Percentiles rank a stretch among this genome's conserved stretches.
Conservation (phyloP, 2,888 invertebrate species). For the Nemotelus nigrinus region DNA sequence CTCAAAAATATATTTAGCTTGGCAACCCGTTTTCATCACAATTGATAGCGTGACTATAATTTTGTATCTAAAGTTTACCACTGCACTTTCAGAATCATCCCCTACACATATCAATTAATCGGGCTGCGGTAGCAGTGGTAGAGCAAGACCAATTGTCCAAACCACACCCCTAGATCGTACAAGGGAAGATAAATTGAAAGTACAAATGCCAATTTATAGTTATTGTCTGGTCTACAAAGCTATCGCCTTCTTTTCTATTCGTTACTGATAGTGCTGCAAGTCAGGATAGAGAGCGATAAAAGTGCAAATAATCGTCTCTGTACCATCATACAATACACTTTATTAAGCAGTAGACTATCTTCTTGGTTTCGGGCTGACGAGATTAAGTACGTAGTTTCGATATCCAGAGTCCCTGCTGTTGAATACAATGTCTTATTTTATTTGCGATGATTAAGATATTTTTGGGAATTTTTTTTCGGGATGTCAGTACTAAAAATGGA, state of each 20-base stretch:
- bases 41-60: too few relatives aligned
- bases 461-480: not conserved
- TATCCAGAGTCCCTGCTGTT: too few relatives aligned
- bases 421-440: not conserved
- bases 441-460: slow-evolving; percentile 13
- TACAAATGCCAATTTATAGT: slow-evolving; percentile 51
- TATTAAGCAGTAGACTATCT: not conserved
- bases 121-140: slow-evolving; percentile 1
- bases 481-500: too few relatives aligned
- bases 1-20: too few relatives aligned
- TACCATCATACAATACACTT: not conserved
- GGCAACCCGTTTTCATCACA: too few relatives aligned
- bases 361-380: not conserved
- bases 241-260: slow-evolving; percentile 36
- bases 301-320: slow-evolving; percentile 10
- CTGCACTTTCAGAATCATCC: slow-evolving; percentile 12
- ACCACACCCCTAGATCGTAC: slow-evolving; percentile 24
- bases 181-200: slow-evolving; percentile 49
- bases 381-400: too few relatives aligned
- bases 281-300: not conserved
- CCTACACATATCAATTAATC: slow-evolving; percentile 37
- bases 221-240: slow-evolving; percentile 45
- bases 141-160: slow-evolving; percentile 12
- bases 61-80: not conserved
- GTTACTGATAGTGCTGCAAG: not conserved